Evolutionary conservation across 2,888 invertebrate genomes (phyloP).

Genomic region (Perizoma affinitatum): DNA sequence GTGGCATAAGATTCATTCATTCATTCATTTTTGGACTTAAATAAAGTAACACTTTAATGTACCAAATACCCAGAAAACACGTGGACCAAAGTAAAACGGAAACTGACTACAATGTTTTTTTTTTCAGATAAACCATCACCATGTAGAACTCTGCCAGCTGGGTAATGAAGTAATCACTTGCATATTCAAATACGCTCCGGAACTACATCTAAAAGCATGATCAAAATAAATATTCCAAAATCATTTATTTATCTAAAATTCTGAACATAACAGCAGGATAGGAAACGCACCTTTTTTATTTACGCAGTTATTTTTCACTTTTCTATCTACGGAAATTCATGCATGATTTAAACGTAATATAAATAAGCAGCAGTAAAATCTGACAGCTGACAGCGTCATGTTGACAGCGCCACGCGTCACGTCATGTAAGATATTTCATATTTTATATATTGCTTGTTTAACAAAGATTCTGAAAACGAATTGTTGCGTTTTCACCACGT

Average conservation of each 20-base stretch:
- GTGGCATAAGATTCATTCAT: too few species aligned
- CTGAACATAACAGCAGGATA: too few species aligned
- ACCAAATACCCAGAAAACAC: too few species aligned
- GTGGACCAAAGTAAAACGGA: too few species aligned
- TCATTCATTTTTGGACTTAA: too few species aligned
- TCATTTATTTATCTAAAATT: too few species aligned
- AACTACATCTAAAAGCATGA: slow-evolving; percentile 64
- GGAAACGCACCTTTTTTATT: too few species aligned
- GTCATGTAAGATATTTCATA: slow-evolving; percentile 16
- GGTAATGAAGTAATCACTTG: slow-evolving; percentile 72
- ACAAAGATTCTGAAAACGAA: too few species aligned
- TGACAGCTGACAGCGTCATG: slow-evolving; percentile 36
- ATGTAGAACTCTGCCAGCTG: slow-evolving; percentile 59
- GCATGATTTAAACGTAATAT: slow-evolving; percentile 25
- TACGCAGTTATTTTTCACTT: background rate
- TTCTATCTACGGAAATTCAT: background rate
- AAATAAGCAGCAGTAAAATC: slow-evolving; percentile 34
- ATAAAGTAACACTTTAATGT: too few species aligned
- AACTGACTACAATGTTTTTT: background rate
- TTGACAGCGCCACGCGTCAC: slow-evolving; percentile 23
- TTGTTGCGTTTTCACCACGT: too few species aligned
- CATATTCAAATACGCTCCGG: slow-evolving; percentile 76
- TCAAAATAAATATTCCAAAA: background rate
- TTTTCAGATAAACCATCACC: slow-evolving; percentile 64
- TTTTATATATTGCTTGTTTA: background rate